These are phyloP conservation scores for Zaprionus obscuricornis DNA, from an alignment of 2,888 invertebrate species.

Conservation along the genomic window DNA sequence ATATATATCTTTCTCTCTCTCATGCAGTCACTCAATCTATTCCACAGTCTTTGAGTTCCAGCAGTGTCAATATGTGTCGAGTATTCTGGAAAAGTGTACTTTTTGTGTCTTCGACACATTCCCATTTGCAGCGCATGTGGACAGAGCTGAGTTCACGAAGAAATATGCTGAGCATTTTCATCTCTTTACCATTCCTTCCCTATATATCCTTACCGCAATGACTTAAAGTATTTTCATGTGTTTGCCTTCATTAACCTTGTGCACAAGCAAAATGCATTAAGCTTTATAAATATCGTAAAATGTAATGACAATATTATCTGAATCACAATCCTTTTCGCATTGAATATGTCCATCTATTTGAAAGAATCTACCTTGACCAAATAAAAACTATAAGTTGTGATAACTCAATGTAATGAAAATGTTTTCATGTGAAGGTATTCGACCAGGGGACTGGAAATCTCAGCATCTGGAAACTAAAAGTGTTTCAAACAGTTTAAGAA, in stretches of 20 bases:
- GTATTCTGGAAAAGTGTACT: too few relatives aligned
- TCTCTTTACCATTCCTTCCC: not conserved
- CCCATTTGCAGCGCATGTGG: conserved; percentile 43
- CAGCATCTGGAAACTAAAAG: too few relatives aligned
- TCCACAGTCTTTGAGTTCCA: too few relatives aligned
- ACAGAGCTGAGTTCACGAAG: conserved; percentile 45
- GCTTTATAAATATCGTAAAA: conserved; percentile 71
- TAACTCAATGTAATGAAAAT: too few relatives aligned
- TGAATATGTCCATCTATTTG: conserved; percentile 1
- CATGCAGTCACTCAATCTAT: too few relatives aligned
- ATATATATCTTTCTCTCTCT: too few relatives aligned
- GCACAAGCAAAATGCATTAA: conserved; percentile 66
- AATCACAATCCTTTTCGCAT: not conserved
- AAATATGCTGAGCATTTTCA: conserved; percentile 52
- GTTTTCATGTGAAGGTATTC: too few relatives aligned
- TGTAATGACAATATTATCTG: conserved; percentile 67
- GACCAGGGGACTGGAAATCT: too few relatives aligned
- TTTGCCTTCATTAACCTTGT: conserved; percentile 62
- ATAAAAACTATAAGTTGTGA: conserved; percentile 43
- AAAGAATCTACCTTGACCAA: conserved; percentile 5
- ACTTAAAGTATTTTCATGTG: conserved; percentile 16
- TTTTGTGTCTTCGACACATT: conserved; percentile 47
- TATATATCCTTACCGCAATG: not conserved
- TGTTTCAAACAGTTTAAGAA: too few relatives aligned
- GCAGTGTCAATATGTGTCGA: too few relatives aligned